These are phyloP conservation scores for Typhlichthys eigenmanni DNA, from an alignment of 2,797 vertebrate species.

Conservation along the genomic window DNA sequence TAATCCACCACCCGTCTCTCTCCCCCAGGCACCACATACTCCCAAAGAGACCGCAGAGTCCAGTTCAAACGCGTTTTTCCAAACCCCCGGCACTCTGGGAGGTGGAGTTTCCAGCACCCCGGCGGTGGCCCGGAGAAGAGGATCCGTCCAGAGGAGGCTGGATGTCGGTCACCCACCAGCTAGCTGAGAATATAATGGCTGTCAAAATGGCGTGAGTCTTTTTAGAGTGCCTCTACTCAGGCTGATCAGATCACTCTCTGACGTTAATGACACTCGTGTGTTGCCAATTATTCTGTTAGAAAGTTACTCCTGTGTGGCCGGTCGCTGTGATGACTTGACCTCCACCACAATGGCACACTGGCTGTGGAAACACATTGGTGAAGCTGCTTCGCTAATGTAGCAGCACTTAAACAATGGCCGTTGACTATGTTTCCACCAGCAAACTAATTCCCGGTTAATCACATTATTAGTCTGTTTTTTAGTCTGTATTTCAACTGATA, in stretches of 20 bases:
- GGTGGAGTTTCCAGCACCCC: conserved; percentile 49
- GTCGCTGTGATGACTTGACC: too few species aligned
- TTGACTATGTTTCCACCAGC: conserved; percentile 12
- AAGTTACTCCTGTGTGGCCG: too few species aligned
- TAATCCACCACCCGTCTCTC: conserved; percentile 37
- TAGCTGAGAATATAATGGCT: conserved; percentile 56
- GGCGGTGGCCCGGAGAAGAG: conserved; percentile 63
- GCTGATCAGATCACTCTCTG: background rate
- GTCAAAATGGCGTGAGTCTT: background rate
- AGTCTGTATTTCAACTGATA: conserved; percentile 70
- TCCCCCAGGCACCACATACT: conserved; percentile 79
- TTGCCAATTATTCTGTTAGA: background rate
- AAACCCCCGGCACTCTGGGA: conserved; percentile 85
- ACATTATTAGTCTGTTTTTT: conserved; percentile 70
- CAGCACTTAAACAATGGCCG: conserved; percentile 11
- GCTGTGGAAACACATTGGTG: too few species aligned
- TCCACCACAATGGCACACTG: too few species aligned
- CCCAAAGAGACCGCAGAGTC: conserved; percentile 78
- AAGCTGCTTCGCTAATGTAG: conserved; percentile 26
- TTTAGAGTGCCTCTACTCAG: background rate
- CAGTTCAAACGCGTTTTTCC: conserved; percentile 85
- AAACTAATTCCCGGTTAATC: conserved; percentile 37
- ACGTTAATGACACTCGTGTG: conserved; percentile 21
- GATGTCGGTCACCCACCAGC: conserved; percentile 79
- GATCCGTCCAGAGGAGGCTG: conserved; percentile 89